Evolutionary conservation across 2,797 vertebrate species (phyloP).

Genomic region (Aeoliscus strigatus): DNA sequence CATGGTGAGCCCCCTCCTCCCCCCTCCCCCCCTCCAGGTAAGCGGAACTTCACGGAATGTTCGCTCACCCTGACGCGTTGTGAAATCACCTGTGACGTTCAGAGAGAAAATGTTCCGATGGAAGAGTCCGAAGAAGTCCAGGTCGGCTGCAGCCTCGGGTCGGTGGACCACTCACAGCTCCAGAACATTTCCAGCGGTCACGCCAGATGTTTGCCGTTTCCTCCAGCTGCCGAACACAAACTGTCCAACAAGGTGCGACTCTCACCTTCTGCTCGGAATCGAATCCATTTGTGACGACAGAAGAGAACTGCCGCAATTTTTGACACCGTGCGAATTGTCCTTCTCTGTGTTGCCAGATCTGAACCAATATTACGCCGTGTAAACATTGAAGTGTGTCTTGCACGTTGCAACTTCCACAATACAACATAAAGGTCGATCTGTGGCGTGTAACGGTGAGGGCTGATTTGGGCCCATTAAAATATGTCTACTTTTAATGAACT

Average conservation of each 20-base stretch:
- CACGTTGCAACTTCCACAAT: too few species aligned
- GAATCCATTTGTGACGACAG: constrained; percentile 57
- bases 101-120: constrained; percentile 25
- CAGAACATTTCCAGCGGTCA: constrained; percentile 36
- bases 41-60: constrained; percentile 25
- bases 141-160: constrained; percentile 22
- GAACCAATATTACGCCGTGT: neutral
- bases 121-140: too few species aligned
- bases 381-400: too few species aligned
- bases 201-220: too few species aligned
- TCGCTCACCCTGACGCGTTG: constrained; percentile 9
- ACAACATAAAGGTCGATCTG: too few species aligned
- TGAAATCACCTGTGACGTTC: constrained; percentile 7
- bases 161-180: constrained; percentile 39
- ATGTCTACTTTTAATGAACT: neutral
- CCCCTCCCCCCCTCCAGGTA: constrained; percentile 26
- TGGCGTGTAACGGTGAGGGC: too few species aligned
- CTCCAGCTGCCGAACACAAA: too few species aligned
- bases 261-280: constrained; percentile 10
- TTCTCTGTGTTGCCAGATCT: constrained; percentile 32
- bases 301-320: constrained; percentile 59
- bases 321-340: constrained; percentile 63
- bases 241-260: neutral
- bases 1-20: constrained; percentile 36
- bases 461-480: too few species aligned